Evolutionary conservation across 2,888 invertebrate species (phyloP).

Genomic region (Drosophila formosana): DNA sequence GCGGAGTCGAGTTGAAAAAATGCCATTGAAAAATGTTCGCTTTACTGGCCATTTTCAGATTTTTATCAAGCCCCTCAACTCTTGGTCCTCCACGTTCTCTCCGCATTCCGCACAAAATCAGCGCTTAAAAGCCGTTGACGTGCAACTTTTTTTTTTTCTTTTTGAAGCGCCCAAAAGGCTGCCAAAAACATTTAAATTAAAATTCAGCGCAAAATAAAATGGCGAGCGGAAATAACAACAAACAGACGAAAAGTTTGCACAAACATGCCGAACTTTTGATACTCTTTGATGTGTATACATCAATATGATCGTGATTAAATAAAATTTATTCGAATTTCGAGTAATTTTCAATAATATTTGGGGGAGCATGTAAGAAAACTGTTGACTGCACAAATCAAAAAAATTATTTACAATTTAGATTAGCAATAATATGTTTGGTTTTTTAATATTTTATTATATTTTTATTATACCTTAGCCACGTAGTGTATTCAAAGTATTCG

Average conservation of each 20-base stretch:
- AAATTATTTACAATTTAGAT: no score
- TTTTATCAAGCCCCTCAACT: constrained; percentile 67
- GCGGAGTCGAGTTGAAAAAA: constrained; percentile 37
- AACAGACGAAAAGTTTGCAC: constrained; percentile 10
- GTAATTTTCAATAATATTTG: background rate
- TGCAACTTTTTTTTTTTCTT: constrained; percentile 52
- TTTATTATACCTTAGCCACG: background rate
- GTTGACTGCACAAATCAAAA: background rate
- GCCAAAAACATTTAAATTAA: constrained; percentile 80
- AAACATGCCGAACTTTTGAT: constrained; percentile 22
- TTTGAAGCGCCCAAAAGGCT: constrained; percentile 56
- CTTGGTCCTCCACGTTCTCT: constrained; percentile 1
- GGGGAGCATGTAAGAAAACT: background rate
- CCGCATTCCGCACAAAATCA: constrained; percentile 60
- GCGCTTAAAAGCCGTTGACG: constrained; percentile 72
- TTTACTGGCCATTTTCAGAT: constrained; percentile 72
- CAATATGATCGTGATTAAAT: background rate
- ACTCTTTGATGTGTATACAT: constrained; percentile 18
- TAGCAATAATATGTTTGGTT: background rate
- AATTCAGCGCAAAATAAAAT: constrained; percentile 61
- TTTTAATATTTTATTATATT: background rate
- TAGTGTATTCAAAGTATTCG: constrained; percentile 30
- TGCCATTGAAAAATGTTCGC: constrained; percentile 73
- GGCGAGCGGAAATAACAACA: constrained; percentile 27
- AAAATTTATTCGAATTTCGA: background rate